Evolutionary conservation across 2,113 vertebrate genomes (phyloP).

Genomic region (Odontophorus gujanensis): DNA sequence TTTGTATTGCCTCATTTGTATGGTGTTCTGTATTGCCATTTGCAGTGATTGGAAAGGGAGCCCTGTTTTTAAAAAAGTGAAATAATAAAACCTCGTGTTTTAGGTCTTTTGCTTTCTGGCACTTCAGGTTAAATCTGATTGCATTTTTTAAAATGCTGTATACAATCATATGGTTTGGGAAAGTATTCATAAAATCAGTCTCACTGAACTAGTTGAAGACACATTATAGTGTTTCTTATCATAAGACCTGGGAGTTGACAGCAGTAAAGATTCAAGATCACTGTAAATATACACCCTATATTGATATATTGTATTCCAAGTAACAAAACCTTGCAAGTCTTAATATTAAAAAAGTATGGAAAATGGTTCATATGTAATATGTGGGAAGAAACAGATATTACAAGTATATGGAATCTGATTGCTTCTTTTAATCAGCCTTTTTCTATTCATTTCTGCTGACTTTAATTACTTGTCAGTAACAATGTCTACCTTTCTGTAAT

Average conservation of each 20-base stretch:
- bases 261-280: background rate
- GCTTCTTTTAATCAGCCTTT: background rate
- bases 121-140: background rate
- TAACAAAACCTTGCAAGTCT: background rate
- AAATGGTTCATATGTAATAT: accelerated
- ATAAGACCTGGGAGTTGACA: background rate
- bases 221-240: background rate
- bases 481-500: background rate
- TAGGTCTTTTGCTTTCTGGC: background rate
- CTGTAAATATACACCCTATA: too few relatives aligned
- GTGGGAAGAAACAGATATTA: background rate
- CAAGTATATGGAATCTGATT: background rate
- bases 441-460: background rate
- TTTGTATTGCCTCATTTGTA: background rate
- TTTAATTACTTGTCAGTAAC: background rate
- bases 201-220: background rate
- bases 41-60: background rate
- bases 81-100: background rate
- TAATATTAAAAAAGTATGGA: background rate
- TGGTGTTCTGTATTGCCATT: background rate
- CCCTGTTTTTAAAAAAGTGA: background rate
- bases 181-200: background rate
- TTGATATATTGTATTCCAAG: background rate
- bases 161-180: background rate
- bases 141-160: background rate